These are phyloP conservation scores for Tolmerus cingulatus DNA, from an alignment of 2,888 invertebrate species.

Conservation along the genomic window DNA sequence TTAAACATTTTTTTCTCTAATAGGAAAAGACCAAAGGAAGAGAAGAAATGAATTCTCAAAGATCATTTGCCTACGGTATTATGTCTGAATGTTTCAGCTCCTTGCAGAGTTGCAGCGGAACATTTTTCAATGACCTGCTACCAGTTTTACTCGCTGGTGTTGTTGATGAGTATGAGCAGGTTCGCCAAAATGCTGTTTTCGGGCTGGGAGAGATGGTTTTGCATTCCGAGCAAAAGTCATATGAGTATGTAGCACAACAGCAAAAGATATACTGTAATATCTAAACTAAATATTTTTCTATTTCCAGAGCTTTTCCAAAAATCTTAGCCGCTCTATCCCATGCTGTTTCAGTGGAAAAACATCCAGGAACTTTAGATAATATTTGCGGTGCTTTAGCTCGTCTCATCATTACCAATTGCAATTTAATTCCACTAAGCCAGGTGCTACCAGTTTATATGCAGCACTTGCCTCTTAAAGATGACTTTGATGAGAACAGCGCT, in stretches of 20 bases:
- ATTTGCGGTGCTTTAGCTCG: conserved; percentile 80
- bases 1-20: conserved; percentile 50
- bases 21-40: conserved; percentile 70
- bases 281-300: conserved; percentile 1
- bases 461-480: conserved; percentile 76
- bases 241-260: conserved; percentile 64
- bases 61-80: conserved; percentile 77
- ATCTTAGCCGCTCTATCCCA: conserved; percentile 74
- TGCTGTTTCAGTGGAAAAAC: conserved; percentile 71
- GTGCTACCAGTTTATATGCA: conserved; percentile 76
- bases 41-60: conserved; percentile 67
- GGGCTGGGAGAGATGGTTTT: conserved; percentile 78
- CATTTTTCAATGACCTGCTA: conserved; percentile 70
- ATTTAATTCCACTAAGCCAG: conserved; percentile 73
- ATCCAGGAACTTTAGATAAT: conserved; percentile 75
- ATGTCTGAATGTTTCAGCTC: conserved; percentile 76
- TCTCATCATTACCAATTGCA: conserved; percentile 72
- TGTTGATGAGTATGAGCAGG: conserved; percentile 72
- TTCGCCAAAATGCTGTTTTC: conserved; percentile 79
- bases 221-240: conserved; percentile 71
- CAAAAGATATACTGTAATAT: background rate
- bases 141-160: conserved; percentile 71
- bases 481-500: conserved; percentile 76
- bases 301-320: conserved; percentile 69
- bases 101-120: conserved; percentile 66